Evolutionary conservation across 2,888 invertebrate genomes (phyloP).

Genomic region (Rugalucina vietnamica): DNA sequence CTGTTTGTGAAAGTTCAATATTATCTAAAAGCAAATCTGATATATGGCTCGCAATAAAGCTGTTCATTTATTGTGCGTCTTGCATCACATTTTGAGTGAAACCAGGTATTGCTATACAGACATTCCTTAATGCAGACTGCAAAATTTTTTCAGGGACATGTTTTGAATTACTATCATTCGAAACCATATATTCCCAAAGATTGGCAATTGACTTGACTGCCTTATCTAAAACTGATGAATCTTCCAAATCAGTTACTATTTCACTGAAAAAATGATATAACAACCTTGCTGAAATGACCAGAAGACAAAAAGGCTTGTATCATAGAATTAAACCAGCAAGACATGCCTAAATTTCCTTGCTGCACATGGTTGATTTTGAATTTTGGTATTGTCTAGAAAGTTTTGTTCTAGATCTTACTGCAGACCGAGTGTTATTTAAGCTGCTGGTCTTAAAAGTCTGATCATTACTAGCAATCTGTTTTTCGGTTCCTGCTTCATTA

Average conservation of each 20-base stretch:
- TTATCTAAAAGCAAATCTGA: background rate
- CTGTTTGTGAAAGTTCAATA: background rate
- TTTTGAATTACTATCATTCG: background rate
- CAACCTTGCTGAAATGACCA: background rate
- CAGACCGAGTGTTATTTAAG: too few relatives aligned
- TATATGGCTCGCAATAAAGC: background rate
- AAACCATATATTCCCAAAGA: slow-evolving; percentile 15
- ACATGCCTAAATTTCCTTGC: slow-evolving; percentile 16
- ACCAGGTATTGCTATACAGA: slow-evolving; percentile 9
- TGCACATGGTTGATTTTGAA: background rate
- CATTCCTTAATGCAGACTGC: slow-evolving; percentile 8
- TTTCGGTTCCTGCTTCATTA: too few relatives aligned
- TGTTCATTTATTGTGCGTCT: slow-evolving; percentile 20
- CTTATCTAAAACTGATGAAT: background rate
- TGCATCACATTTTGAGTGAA: slow-evolving; percentile 7
- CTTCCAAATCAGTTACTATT: background rate
- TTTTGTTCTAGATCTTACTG: background rate
- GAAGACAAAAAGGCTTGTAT: slow-evolving; percentile 24
- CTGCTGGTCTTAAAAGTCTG: too few relatives aligned
- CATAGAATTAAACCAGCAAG: slow-evolving; percentile 30
- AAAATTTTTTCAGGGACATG: background rate
- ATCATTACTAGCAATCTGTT: too few relatives aligned
- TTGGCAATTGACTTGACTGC: background rate
- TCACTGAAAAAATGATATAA: background rate
- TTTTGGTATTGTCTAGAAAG: background rate